These are phyloP conservation scores for Rosalia funebris DNA, from an alignment of 2,888 invertebrate genomes.

Conservation along the genomic window DNA sequence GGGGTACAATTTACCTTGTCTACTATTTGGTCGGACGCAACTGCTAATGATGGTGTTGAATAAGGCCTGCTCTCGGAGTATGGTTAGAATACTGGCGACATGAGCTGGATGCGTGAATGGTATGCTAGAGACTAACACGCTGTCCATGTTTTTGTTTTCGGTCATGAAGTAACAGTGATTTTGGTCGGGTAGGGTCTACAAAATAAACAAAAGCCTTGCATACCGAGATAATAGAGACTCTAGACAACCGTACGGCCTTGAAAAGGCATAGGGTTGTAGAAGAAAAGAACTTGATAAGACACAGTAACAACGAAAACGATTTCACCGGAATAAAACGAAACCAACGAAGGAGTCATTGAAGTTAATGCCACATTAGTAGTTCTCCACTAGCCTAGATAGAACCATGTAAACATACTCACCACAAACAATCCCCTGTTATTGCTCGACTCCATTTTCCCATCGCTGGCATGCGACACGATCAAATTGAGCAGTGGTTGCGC, in stretches of 20 bases:
- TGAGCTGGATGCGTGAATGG: slow-evolving; percentile 95
- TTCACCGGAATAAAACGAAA: too few species aligned
- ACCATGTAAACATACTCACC: too few species aligned
- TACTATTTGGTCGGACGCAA: slow-evolving; percentile 85
- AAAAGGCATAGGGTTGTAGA: too few species aligned
- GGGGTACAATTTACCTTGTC: slow-evolving; percentile 76
- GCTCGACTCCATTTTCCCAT: slow-evolving; percentile 77
- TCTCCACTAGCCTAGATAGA: too few species aligned
- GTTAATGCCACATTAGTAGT: too few species aligned
- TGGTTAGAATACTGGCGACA: slow-evolving; percentile 86
- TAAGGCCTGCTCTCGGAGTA: slow-evolving; percentile 88
- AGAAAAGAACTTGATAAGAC: too few species aligned
- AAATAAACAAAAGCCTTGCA: slow-evolving; percentile 43
- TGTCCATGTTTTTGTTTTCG: slow-evolving; percentile 79
- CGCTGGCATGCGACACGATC: slow-evolving; percentile 81
- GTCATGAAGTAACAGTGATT: slow-evolving; percentile 94
- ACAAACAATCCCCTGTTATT: slow-evolving; percentile 86
- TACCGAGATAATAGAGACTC: too few species aligned
- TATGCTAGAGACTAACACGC: slow-evolving; percentile 80
- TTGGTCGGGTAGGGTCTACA: slow-evolving; percentile 89
- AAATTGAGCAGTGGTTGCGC: slow-evolving; percentile 76
- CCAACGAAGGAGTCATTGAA: too few species aligned
- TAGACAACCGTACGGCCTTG: too few species aligned
- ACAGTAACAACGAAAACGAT: too few species aligned
- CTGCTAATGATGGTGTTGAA: slow-evolving; percentile 91